These are phyloP conservation scores for Ptychochromis oligacanthus DNA, from an alignment of 2,113 vertebrate genomes.

Conservation along the genomic window DNA sequence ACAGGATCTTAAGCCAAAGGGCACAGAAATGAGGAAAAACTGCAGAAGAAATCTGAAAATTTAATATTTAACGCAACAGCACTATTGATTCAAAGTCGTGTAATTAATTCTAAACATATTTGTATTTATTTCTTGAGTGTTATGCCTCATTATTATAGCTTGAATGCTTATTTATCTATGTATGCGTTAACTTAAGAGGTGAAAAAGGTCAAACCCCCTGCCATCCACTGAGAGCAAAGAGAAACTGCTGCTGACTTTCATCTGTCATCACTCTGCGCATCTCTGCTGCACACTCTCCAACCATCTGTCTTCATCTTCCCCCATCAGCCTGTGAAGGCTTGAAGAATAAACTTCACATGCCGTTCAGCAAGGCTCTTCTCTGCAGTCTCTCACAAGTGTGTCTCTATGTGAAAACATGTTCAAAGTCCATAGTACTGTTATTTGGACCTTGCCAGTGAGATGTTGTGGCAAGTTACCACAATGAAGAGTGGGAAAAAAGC, in stretches of 20 bases:
- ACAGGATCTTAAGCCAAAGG: neutral
- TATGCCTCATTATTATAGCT: neutral
- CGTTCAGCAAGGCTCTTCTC: neutral
- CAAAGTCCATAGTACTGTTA: neutral
- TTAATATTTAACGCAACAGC: neutral
- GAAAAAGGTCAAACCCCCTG: neutral
- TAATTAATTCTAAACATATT: neutral
- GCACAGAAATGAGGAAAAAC: neutral
- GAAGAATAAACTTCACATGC: constrained; percentile 16
- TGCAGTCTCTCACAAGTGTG: constrained; percentile 8
- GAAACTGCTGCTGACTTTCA: constrained; percentile 29
- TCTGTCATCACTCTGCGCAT: constrained; percentile 13
- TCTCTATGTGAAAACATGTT: neutral
- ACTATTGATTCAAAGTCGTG: neutral
- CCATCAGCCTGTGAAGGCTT: neutral
- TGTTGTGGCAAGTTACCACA: neutral
- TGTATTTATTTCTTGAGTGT: neutral
- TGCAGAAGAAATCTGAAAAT: neutral
- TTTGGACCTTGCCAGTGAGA: neutral
- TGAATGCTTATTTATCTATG: neutral
- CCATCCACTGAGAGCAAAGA: neutral
- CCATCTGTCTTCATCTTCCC: constrained; percentile 22
- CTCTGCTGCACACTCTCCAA: constrained; percentile 11
- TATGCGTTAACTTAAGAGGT: neutral
- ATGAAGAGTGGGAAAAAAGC: neutral